These are phyloP conservation scores for Lucilia cuprina DNA, from an alignment of 1,140 invertebrate species.

Conservation along the genomic window DNA sequence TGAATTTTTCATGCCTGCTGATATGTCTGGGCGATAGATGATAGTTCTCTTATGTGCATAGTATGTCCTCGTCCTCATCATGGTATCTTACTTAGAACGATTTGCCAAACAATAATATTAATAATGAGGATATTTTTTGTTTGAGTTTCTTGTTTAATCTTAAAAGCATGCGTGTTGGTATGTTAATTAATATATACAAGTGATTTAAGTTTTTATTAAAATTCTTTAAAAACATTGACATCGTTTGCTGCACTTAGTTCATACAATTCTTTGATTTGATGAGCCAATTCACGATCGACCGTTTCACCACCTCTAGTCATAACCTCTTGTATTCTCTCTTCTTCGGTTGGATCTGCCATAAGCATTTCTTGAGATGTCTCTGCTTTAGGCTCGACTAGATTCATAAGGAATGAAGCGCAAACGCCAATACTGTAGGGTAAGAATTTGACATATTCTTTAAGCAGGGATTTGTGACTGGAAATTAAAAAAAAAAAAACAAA, in stretches of 20 bases:
- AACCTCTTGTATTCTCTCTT: conserved; percentile 40
- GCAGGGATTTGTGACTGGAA: conserved; percentile 44
- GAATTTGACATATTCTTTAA: conserved; percentile 52
- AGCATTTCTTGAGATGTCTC: conserved; percentile 43
- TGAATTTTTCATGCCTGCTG: not conserved
- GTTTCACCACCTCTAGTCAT: conserved; percentile 47
- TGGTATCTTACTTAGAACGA: not conserved
- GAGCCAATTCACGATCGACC: conserved; percentile 48
- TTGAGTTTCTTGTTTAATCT: no score
- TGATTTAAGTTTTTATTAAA: not conserved
- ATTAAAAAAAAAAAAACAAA: not conserved
- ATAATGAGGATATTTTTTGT: not conserved
- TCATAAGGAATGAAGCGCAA: conserved; percentile 43
- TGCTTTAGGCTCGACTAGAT: conserved; percentile 43
- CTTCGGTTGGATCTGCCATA: not conserved
- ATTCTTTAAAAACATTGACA: conserved; percentile 47
- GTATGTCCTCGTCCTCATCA: not conserved
- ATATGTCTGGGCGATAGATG: no score
- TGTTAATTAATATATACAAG: not conserved
- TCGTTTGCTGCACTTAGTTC: conserved; percentile 44
- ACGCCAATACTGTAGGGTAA: conserved; percentile 48
- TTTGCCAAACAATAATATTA: conserved; percentile 2
- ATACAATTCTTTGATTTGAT: conserved; percentile 52
- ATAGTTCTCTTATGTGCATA: no score
- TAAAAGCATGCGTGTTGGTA: not conserved